Conservation (phyloP, 2,888 invertebrate species). For the Coenonympha glycerion region DNA sequence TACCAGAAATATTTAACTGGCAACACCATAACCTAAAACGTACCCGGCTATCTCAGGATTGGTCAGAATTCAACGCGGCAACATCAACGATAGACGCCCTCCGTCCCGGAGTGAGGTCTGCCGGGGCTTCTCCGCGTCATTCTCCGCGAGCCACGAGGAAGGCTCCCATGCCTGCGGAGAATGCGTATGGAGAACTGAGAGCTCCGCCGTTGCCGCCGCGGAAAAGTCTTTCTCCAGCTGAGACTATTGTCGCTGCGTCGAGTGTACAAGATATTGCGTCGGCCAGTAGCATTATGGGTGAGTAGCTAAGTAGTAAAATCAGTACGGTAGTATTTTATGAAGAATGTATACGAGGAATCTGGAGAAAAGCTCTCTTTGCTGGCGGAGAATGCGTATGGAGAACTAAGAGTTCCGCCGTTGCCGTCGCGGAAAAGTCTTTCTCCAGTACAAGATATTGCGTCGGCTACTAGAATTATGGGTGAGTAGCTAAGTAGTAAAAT, state of each 20-base stretch:
- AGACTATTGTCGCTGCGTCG: constrained; percentile 51
- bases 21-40: too few species aligned
- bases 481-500: background rate
- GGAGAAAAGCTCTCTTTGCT: too few species aligned
- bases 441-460: constrained; percentile 62
- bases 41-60: constrained; percentile 66
- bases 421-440: constrained; percentile 77
- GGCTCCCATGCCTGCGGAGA: constrained; percentile 46
- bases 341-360: constrained; percentile 66
- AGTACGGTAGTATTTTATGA: constrained; percentile 30
- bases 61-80: constrained; percentile 79
- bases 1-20: too few species aligned
- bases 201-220: constrained; percentile 76
- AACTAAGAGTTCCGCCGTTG: constrained; percentile 65
- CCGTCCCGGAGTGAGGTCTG: constrained; percentile 67
- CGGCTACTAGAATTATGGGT: constrained; percentile 43
- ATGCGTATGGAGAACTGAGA: constrained; percentile 62
- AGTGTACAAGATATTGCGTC: constrained; percentile 64
- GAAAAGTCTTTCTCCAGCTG: constrained; percentile 72
- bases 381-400: constrained; percentile 63
- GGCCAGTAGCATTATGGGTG: constrained; percentile 43
- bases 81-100: constrained; percentile 78
- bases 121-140: constrained; percentile 75
- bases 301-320: background rate
- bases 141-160: constrained; percentile 54